Evolutionary conservation across 2,888 invertebrate genomes (phyloP).

Genomic region (Strigamia crassipes): DNA sequence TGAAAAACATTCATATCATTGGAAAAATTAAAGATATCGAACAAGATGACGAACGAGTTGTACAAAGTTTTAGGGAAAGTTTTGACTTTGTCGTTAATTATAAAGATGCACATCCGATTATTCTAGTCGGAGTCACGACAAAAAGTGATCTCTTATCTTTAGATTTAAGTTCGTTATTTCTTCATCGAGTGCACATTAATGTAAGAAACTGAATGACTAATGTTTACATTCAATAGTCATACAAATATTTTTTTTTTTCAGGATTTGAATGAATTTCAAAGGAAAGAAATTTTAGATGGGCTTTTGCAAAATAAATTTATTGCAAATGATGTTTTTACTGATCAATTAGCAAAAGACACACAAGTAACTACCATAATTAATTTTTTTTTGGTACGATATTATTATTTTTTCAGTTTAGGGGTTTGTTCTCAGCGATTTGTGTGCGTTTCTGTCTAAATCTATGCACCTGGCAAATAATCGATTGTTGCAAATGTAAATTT

Average conservation of each 20-base stretch:
- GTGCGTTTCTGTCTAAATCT: background rate
- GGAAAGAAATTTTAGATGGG: background rate
- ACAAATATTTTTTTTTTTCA: background rate
- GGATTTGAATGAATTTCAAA: background rate
- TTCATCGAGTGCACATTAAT: conserved; percentile 7
- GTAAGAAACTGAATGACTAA: background rate
- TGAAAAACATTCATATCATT: conserved; percentile 34
- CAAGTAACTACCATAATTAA: background rate
- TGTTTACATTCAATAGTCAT: background rate
- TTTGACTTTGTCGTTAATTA: background rate
- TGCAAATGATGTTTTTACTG: background rate
- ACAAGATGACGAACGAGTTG: background rate
- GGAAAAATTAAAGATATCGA: background rate
- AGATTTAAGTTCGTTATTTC: background rate
- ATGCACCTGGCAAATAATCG: background rate
- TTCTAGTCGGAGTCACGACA: background rate
- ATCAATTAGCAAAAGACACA: background rate
- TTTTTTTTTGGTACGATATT: background rate
- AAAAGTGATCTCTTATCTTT: background rate
- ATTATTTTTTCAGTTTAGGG: conserved; percentile 5
- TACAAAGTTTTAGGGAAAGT: conserved; percentile 12
- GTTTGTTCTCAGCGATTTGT: conserved; percentile 13
- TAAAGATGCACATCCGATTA: background rate
- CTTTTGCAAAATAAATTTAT: background rate
- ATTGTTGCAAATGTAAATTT: background rate